These are phyloP conservation scores for Sesia bembeciformis DNA, from an alignment of 2,888 invertebrate genomes.

Conservation along the genomic window DNA sequence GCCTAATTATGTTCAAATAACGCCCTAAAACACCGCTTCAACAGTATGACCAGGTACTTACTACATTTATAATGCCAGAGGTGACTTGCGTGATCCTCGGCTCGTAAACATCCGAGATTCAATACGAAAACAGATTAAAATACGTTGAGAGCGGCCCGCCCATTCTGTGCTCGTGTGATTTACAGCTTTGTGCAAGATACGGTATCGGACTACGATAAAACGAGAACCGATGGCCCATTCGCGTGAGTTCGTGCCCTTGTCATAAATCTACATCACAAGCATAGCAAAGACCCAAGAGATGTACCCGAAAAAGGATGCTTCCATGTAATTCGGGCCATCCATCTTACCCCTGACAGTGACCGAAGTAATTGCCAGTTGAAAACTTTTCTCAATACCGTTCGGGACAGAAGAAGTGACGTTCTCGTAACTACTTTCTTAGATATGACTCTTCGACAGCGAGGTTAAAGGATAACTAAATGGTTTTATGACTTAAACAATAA, in stretches of 20 bases:
- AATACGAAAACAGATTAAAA: constrained; percentile 12
- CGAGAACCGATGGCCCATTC: constrained; percentile 19
- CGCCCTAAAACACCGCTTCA: neutral
- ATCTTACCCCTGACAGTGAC: constrained; percentile 33
- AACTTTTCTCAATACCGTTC: constrained; percentile 15
- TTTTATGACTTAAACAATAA: no score
- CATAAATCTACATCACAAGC: constrained; percentile 14
- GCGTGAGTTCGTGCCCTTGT: constrained; percentile 11
- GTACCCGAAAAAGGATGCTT: constrained; percentile 16
- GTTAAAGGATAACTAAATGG: neutral
- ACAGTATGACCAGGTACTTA: neutral
- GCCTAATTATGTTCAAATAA: constrained; percentile 23
- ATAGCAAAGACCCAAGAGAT: constrained; percentile 5
- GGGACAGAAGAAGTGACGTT: neutral
- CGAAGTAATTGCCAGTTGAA: constrained; percentile 31
- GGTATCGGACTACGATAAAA: constrained; percentile 8
- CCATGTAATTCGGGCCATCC: constrained; percentile 31
- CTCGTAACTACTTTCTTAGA: neutral
- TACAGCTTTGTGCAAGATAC: constrained; percentile 7
- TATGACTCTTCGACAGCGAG: neutral
- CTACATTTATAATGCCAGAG: neutral
- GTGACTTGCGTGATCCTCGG: neutral
- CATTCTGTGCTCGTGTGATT: constrained; percentile 6
- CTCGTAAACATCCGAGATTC: constrained; percentile 5
- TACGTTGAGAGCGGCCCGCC: constrained; percentile 5